Conservation (phyloP, 2,113 vertebrate genomes). For the Chaenocephalus aceratus region DNA sequence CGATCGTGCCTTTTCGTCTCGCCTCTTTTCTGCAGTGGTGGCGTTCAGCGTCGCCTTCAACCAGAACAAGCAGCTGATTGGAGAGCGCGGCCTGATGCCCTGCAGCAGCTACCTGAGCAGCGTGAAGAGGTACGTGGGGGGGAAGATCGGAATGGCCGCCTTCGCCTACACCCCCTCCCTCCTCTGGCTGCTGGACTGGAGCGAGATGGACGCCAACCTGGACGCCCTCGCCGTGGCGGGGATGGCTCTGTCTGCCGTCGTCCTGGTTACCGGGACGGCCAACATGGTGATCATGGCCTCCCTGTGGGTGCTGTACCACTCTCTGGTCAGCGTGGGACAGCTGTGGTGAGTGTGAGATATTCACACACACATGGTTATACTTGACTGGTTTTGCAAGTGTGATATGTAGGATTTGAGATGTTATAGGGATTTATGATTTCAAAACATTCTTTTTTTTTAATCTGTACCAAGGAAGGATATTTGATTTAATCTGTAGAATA, state of each 20-base stretch:
- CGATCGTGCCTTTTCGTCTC: not conserved
- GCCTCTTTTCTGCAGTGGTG: conserved; percentile 81
- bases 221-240: conserved; percentile 87
- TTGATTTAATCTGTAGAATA: too few species aligned
- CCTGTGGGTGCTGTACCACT: conserved; percentile 94
- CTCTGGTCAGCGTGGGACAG: conserved; percentile 93
- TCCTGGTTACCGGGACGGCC: conserved; percentile 89
- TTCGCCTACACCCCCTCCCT: conserved; percentile 88
- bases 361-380: not conserved
- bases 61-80: conserved; percentile 96
- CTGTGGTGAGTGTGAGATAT: conserved; percentile 88
- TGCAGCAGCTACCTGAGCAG: conserved; percentile 86
- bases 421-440: too few species aligned
- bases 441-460: too few species aligned
- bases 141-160: conserved; percentile 81
- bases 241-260: conserved; percentile 84
- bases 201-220: conserved; percentile 88
- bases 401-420: too few species aligned
- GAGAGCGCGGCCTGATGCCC: conserved; percentile 90
- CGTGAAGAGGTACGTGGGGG: conserved; percentile 88
- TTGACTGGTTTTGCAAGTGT: too few species aligned
- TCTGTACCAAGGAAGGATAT: too few species aligned
- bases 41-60: conserved; percentile 91
- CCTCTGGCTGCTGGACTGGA: conserved; percentile 94
- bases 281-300: conserved; percentile 92